Percentiles rank a stretch among this genome's conserved stretches.
Conservation (phyloP, 2,113 vertebrate genomes). For the Sciurus niger region DNA sequence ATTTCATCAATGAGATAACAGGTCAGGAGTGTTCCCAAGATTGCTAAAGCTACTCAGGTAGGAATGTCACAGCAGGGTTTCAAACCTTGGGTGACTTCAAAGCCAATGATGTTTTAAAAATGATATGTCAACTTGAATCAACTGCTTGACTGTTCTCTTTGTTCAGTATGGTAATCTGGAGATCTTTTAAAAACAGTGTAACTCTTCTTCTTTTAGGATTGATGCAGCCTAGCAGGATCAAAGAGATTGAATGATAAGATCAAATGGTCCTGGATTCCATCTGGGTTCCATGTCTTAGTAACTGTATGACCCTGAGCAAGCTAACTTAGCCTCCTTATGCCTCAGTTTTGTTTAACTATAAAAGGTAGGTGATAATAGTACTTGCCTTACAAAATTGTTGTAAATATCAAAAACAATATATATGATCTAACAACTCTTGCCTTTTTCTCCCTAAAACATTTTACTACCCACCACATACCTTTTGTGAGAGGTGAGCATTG, state of each 20-base stretch:
- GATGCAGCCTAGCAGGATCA: background rate
- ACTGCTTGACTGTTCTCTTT: background rate
- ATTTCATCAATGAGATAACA: background rate
- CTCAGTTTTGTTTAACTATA: slow-evolving; percentile 28
- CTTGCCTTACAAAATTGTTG: background rate
- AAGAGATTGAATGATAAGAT: background rate
- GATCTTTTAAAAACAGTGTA: background rate
- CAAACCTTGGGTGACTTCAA: background rate
- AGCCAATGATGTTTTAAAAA: background rate
- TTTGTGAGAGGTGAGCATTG: background rate
- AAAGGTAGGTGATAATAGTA: background rate
- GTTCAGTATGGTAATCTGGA: background rate
- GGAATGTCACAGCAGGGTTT: background rate
- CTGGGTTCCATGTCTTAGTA: background rate
- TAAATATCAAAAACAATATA: background rate
- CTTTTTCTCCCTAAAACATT: background rate
- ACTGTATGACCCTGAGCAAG: background rate
- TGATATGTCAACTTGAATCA: background rate
- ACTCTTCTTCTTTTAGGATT: background rate
- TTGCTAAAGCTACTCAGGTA: background rate
- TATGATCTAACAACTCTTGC: background rate
- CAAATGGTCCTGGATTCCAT: background rate
- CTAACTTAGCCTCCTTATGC: background rate
- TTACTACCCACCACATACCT: background rate
- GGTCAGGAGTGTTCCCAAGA: background rate